Base-by-base conservation (phyloP, 1,140 invertebrate species). In the Diploscapter pachys region DNA sequence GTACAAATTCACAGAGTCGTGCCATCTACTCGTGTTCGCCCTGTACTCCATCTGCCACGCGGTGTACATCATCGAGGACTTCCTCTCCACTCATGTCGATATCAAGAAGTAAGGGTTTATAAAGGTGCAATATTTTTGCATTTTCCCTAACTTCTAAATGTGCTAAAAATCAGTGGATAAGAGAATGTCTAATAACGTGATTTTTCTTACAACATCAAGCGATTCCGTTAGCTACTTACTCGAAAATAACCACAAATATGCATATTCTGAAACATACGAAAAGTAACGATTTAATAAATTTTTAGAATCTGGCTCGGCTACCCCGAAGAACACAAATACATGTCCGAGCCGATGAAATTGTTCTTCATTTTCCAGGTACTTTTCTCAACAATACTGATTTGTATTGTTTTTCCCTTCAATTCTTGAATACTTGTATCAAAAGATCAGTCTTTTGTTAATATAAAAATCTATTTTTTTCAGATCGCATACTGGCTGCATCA, bases 1-100 rank as follows among this genome's bases (percentile, higher is more conserved):
- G 82, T 92, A 92, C 79, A 93, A 94, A 81, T 96, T 99, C 84
- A 98, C 96, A 86, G 96, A 97, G 87, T 97, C 94, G 80, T 95
- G 95, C 50, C 96, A 99, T 85, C 88, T 98, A 73, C 86, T 95
- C 62, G 89, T 92, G 5, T 99, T 99, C 88, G 96, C 95, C 85
- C 73, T 92, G 51, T 88, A 93, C 31, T 96, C 95, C 11, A 88
- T 92, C 55, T 83, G 93, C n/a, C 98, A 95, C 94, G 95, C 93
- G 72, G 89, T 90, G 31, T 93, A 97, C 87, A 92, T 98, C 75
- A 92, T 97, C 78, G 85, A 88, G 76, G 89, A 90, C 80, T 89
- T 90, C 72, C 56, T 92, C 3, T 83, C 89, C 49, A 90, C 91
- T 75, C 87, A 92, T 54, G 87, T 83, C 67, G 67, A 75, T 50